Evolutionary conservation across 2,888 invertebrate genomes (phyloP), one percentile per base, ranked within the genome.

Genomic region (Dicycla oo): DNA sequence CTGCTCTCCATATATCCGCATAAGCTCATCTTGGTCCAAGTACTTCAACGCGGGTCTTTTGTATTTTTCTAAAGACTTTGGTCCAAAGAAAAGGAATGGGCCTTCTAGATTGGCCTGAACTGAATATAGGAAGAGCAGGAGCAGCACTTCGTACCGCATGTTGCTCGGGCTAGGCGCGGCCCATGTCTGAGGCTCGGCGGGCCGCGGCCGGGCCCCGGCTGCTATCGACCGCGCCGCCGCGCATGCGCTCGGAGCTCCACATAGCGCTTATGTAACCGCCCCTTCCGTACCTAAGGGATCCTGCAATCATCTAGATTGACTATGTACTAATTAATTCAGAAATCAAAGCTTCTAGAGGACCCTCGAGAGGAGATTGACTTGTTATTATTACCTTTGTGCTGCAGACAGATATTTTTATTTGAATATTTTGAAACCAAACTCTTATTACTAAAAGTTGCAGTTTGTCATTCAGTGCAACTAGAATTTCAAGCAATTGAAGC

Each of bases 61-160:
- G 75, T 96, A 94, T 54, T 92, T 92, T 47, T 92, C 92, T 0
- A 97, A 88, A 11, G 95, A 93, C 61, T 96, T 94, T 7, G 96
- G 96, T 1, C 97, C 97, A 91, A 97, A 97, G 83, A 97, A 96
- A 8, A 97, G 82, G 86, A 97, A 97, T 0, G 97, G 97, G 0
- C 97, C 97, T 89, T 96, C 97, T 51, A 97, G 89, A 82, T 96
- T 96, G 10, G 93, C 96, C 57, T 89, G 88, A 40, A 91, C 86
- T 20, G 84, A 70, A 53, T 87, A 86, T n/a, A 88, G 62, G 65
- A 78, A 85, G 20, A 87, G 75, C 6, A 89, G 49, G 8, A 88
- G 60, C 2, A 86, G 73, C 45, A 70, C 70, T 51, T 73, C 68
- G 74, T 54, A 69, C 18, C 62, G 70, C 86, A 86, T 86, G 80